phyloP scores from a whole-genome alignment of 2,113 vertebrate species.

The Phylloscopus trochiloides region DNA sequence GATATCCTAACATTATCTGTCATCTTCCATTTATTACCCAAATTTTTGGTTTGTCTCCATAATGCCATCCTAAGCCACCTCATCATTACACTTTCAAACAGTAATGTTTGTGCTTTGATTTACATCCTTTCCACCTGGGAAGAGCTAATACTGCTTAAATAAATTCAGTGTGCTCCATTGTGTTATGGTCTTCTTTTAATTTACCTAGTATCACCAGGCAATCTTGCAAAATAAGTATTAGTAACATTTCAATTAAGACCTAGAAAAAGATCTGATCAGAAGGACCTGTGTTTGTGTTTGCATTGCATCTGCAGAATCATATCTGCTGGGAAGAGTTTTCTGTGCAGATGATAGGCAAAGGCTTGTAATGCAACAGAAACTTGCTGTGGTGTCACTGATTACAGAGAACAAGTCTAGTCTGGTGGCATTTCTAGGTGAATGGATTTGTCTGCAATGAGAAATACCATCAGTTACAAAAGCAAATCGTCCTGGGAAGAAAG shows the following conservation, averaged over 20 bases:
- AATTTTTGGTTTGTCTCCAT: not conserved
- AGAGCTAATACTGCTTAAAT: not conserved
- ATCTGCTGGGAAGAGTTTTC: not conserved
- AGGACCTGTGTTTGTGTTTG: not conserved
- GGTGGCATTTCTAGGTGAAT: not conserved
- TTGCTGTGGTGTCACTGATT: not conserved
- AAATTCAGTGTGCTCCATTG: not conserved
- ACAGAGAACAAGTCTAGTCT: not conserved
- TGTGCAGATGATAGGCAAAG: not conserved
- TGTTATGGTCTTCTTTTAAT: not conserved
- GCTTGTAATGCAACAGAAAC: not conserved
- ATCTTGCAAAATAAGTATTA: not conserved
- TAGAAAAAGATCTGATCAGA: not conserved
- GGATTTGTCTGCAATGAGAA: not conserved
- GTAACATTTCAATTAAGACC: not conserved
- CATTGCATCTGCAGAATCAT: not conserved
- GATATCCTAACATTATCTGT: not conserved
- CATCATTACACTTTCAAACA: not conserved
- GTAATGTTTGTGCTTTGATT: not conserved
- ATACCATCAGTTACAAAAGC: not conserved
- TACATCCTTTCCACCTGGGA: not conserved
- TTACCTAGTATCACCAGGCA: not conserved
- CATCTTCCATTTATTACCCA: not conserved
- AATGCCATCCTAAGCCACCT: not conserved
- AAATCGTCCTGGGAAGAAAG: not conserved